Evolutionary conservation across 2,113 vertebrate species (phyloP), one percentile per base, ranked within the genome.

Genomic region (Vimba vimba): DNA sequence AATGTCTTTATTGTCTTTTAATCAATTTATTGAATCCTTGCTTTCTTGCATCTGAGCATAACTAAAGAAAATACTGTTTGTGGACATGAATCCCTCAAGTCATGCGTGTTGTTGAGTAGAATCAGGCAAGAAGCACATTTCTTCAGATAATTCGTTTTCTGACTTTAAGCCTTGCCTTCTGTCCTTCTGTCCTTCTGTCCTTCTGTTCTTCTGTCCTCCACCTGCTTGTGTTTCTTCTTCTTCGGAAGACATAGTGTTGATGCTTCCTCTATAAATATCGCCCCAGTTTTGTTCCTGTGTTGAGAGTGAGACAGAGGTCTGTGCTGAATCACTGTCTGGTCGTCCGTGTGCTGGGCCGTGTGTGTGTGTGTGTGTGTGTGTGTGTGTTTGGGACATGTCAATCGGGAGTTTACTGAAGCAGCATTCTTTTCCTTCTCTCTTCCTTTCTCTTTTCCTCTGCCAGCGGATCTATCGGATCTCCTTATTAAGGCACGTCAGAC

Each of bases 401-500:
- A 80, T 89, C 90, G 91, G 91, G 91, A 93, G 94, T 94, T 94
- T 94, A 94, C 91, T 83, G 91, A 91, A 90, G 88, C 89, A 76
- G 89, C 87, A 84, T 93, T 93, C 87, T 73, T 92, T 83, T 88
- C 82, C 89, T 88, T 85, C 45, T 77, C 43, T 93, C 33, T 33
- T 33, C 80, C 85, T 77, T 86, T 82, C 66, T 68, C 80, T 57
- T 17, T 68, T 68, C 15, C 33, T 75, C 69, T 39, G 86, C 84
- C 91, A 74, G 85, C 59, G 86, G 6, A 73, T 86, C 79, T 79
- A 82, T 77, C 87, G 45, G 79, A 90, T 92, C 86, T 94, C 94
- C 94, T 94, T 96, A 94, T 95, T 94, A 95, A 95, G 94, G 90
- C 93, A 95, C 87, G 33, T 13, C 59, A 88, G 87, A 79, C 76